These are phyloP conservation scores for Drosophila austrosaltans DNA, from an alignment of 2,888 invertebrate species.

Conservation along the genomic window DNA sequence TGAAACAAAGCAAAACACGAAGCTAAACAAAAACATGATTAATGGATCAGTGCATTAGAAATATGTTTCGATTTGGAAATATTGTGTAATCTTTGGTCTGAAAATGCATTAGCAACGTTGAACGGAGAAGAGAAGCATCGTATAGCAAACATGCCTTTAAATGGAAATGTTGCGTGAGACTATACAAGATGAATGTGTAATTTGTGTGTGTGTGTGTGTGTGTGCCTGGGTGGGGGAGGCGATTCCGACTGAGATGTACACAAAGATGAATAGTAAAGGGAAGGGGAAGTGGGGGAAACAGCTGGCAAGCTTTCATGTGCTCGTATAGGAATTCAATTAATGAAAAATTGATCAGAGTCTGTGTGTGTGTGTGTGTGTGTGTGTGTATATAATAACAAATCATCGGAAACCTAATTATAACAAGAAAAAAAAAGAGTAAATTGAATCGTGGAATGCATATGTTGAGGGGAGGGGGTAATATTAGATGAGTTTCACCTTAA, in stretches of 20 bases:
- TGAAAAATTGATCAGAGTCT: not conserved
- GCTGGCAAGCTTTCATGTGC: slow-evolving; percentile 28
- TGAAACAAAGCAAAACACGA: slow-evolving; percentile 43
- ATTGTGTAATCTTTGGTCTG: slow-evolving; percentile 45
- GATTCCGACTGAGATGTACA: not conserved
- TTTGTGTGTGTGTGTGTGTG: slow-evolving; percentile 3
- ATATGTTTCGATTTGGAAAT: slow-evolving; percentile 41
- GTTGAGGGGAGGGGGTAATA: too few relatives aligned
- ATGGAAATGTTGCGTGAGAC: slow-evolving; percentile 52
- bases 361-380: too few relatives aligned
- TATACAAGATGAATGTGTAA: slow-evolving; percentile 1
- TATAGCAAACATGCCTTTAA: slow-evolving; percentile 49
- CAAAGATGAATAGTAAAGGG: not conserved
- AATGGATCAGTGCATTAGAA: slow-evolving; percentile 55
- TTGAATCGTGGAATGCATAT: not conserved
- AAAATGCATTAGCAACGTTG: slow-evolving; percentile 41
- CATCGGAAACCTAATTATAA: not conserved
- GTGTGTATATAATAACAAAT: not conserved
- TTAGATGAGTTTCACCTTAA: too few relatives aligned
- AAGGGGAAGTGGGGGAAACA: slow-evolving; percentile 8
- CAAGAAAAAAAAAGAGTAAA: not conserved
- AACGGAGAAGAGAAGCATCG: slow-evolving; percentile 14
- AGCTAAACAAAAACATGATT: slow-evolving; percentile 57
- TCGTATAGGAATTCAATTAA: slow-evolving; percentile 44
- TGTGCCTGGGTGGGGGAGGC: slow-evolving; percentile 7